phyloP scores from a whole-genome alignment of 2,888 invertebrate genomes.

The Ophion costatus region DNA sequence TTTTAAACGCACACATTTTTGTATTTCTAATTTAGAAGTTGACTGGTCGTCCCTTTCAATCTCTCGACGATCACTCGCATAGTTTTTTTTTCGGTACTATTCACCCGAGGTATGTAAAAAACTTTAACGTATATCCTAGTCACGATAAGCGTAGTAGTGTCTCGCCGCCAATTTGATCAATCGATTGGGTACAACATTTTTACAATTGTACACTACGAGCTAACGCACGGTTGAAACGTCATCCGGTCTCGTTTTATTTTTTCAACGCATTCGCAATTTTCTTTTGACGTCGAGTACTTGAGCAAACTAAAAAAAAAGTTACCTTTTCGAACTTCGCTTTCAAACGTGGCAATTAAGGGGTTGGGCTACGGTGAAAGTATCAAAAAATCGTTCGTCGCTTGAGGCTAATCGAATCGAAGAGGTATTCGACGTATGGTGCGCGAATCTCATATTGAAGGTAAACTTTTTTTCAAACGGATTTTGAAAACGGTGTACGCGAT shows the following conservation, averaged over 20 bases:
- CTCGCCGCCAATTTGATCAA: slow-evolving; percentile 1
- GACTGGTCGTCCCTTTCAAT: background rate
- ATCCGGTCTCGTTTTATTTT: background rate
- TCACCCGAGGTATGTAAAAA: slow-evolving; percentile 60
- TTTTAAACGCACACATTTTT: slow-evolving; percentile 5
- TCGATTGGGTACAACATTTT: background rate
- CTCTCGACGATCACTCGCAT: slow-evolving; percentile 17
- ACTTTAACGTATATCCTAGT: slow-evolving; percentile 39
- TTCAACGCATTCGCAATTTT: background rate
- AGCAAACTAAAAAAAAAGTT: background rate
- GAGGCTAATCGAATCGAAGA: too few relatives aligned
- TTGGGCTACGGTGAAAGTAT: too few relatives aligned
- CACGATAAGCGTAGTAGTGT: slow-evolving; percentile 23
- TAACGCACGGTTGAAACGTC: slow-evolving; percentile 23
- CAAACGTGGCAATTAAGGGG: background rate
- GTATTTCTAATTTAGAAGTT: slow-evolving; percentile 49
- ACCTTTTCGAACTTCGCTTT: background rate
- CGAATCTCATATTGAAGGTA: too few relatives aligned
- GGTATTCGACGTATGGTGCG: too few relatives aligned
- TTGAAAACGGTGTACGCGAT: too few relatives aligned
- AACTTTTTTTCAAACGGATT: too few relatives aligned
- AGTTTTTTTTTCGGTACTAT: slow-evolving; percentile 27
- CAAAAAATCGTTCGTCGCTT: too few relatives aligned
- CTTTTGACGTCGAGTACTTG: background rate
- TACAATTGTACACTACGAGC: background rate